Evolutionary conservation across 2,797 vertebrate genomes (phyloP).

Genomic region (Garrulus glandarius): DNA sequence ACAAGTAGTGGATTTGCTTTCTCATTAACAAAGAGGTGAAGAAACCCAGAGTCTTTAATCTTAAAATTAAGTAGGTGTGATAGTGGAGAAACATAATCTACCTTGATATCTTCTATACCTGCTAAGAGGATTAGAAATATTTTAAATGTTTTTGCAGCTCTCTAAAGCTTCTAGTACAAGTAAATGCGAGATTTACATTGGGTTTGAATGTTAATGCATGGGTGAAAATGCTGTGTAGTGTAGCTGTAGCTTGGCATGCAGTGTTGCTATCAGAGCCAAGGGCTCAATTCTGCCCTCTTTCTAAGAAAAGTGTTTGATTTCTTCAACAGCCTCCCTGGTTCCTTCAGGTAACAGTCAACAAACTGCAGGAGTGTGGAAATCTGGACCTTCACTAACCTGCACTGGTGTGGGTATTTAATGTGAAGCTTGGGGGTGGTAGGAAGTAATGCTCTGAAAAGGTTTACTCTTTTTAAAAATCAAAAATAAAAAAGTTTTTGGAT

Average conservation of each 20-base stretch:
- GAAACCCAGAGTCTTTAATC: background rate
- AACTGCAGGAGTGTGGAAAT: background rate
- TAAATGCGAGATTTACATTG: background rate
- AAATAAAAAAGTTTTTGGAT: background rate
- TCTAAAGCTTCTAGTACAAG: background rate
- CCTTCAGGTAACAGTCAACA: background rate
- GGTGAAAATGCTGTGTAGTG: background rate
- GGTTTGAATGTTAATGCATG: background rate
- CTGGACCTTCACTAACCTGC: background rate
- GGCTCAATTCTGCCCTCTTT: background rate
- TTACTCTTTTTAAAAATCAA: background rate
- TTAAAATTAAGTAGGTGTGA: slow-evolving; percentile 12
- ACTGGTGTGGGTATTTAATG: background rate
- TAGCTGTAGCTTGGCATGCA: background rate
- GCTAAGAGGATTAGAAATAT: slow-evolving; percentile 54
- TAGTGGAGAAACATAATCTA: slow-evolving; percentile 20
- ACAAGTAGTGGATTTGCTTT: background rate
- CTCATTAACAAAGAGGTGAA: background rate
- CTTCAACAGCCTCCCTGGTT: background rate
- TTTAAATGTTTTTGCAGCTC: slow-evolving; percentile 23
- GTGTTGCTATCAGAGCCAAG: background rate
- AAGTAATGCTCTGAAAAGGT: background rate
- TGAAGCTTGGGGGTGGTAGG: background rate
- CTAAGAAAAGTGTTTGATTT: background rate
- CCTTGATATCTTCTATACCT: slow-evolving; percentile 19